phyloP scores from a whole-genome alignment of 2,797 vertebrate genomes.

The Acropternis orthonyx region DNA sequence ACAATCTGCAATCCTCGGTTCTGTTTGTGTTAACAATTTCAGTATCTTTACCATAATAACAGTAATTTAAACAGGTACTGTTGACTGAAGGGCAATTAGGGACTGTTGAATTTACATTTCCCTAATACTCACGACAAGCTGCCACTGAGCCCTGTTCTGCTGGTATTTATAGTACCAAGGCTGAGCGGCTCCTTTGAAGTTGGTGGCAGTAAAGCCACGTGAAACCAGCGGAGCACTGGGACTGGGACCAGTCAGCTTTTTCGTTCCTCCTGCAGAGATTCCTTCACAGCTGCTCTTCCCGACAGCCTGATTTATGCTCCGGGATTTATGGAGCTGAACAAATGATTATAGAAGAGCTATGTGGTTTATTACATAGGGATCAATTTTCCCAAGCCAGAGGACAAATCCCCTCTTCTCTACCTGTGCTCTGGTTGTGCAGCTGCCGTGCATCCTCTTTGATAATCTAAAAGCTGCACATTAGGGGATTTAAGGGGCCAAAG shows the following conservation, averaged over 20 bases:
- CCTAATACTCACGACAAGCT: neutral
- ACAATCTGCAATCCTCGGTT: neutral
- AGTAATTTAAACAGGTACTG: neutral
- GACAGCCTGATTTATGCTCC: neutral
- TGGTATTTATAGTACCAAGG: neutral
- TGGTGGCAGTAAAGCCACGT: accelerated
- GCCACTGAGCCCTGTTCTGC: neutral
- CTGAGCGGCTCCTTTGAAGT: neutral
- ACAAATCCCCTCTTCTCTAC: neutral
- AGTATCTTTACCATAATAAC: neutral
- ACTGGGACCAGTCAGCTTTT: neutral
- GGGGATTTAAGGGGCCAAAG: neutral
- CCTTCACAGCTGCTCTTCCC: neutral
- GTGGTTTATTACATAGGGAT: neutral
- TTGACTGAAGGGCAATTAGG: neutral
- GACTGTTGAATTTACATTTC: neutral
- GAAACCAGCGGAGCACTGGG: neutral
- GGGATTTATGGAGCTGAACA: constrained; percentile 16
- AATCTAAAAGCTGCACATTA: neutral
- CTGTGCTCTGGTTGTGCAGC: neutral
- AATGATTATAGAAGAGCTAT: neutral
- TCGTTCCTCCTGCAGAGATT: neutral
- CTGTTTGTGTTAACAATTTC: neutral
- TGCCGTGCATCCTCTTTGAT: neutral
- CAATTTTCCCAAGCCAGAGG: constrained; percentile 1